A percentile compares a stretch with the other conserved stretches of the same genome.
Conservation (phyloP, 2,113 vertebrate species). For the Pseudonaja textilis region DNA sequence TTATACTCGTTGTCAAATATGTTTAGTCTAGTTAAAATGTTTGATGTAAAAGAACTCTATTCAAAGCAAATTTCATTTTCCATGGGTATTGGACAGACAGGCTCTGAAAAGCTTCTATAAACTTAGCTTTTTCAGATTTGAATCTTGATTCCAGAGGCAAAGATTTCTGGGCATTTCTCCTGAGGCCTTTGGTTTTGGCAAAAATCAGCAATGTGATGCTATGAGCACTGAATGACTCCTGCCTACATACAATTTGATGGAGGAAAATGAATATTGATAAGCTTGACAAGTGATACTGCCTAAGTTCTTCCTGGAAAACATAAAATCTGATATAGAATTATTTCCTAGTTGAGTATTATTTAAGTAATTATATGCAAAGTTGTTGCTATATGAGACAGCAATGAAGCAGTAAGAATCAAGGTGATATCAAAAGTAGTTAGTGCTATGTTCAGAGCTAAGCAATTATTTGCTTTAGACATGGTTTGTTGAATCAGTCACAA, state of each 20-base stretch:
- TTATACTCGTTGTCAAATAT: conserved; percentile 70
- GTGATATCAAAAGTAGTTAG: background rate
- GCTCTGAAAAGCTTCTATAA: conserved; percentile 35
- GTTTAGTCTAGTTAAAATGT: conserved; percentile 69
- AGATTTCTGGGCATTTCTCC: conserved; percentile 50
- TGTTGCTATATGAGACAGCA: background rate
- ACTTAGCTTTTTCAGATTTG: conserved; percentile 41
- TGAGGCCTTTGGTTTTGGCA: conserved; percentile 57
- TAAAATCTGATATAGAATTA: background rate
- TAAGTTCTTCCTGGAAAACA: background rate
- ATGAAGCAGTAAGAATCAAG: background rate
- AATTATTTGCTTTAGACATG: background rate
- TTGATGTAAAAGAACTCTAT: conserved; percentile 65
- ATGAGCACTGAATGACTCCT: conserved; percentile 30
- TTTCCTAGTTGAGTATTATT: background rate
- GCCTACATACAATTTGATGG: conserved; percentile 19
- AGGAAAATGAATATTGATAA: background rate
- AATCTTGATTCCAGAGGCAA: conserved; percentile 43
- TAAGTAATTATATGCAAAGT: background rate
- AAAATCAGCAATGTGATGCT: conserved; percentile 38
- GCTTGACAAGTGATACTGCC: background rate
- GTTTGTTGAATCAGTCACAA: background rate
- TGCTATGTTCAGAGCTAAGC: background rate
- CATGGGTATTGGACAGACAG: conserved; percentile 45
- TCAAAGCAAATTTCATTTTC: conserved; percentile 67